Conservation (phyloP, 2,888 invertebrate species). For the Stenichneumon culpator region DNA sequence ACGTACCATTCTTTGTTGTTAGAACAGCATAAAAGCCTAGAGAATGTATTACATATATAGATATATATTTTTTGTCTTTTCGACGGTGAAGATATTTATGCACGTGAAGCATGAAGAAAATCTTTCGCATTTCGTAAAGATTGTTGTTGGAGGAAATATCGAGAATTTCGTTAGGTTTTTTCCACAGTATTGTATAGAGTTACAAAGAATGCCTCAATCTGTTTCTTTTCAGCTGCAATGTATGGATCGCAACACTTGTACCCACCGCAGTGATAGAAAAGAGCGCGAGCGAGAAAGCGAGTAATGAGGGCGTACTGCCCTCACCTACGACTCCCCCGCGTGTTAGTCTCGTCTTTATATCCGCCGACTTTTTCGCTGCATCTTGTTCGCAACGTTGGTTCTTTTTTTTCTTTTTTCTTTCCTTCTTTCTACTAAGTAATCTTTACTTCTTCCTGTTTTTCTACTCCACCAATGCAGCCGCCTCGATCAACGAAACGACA, state of each 20-base stretch:
- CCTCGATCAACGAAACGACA: slow-evolving; percentile 40
- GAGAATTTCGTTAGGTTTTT: slow-evolving; percentile 1
- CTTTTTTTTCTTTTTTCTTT: slow-evolving; percentile 37
- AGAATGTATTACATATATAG: slow-evolving; percentile 28
- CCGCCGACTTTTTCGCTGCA: slow-evolving; percentile 46
- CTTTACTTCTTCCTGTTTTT: slow-evolving; percentile 42
- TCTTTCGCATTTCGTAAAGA: not conserved
- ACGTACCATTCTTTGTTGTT: slow-evolving; percentile 5
- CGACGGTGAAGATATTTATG: not conserved
- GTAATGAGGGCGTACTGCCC: slow-evolving; percentile 52
- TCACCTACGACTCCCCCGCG: slow-evolving; percentile 66
- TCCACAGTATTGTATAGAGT: not conserved
- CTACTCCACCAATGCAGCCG: slow-evolving; percentile 39
- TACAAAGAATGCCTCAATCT: slow-evolving; percentile 70
- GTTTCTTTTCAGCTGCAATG: slow-evolving; percentile 83
- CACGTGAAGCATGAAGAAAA: slow-evolving; percentile 25
- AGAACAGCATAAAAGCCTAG: slow-evolving; percentile 2
- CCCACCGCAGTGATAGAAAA: slow-evolving; percentile 80
- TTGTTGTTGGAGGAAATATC: slow-evolving; percentile 3
- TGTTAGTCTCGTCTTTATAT: slow-evolving; percentile 78
- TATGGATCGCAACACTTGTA: slow-evolving; percentile 83
- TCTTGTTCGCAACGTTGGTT: slow-evolving; percentile 42
- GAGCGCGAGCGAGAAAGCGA: slow-evolving; percentile 25
- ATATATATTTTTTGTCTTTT: not conserved
- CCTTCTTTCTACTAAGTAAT: slow-evolving; percentile 46